A percentile compares a stretch with the other conserved stretches of the same genome.
These are phyloP conservation scores for Thecophora atra DNA, from an alignment of 2,888 invertebrate species.

Conservation along the genomic window DNA sequence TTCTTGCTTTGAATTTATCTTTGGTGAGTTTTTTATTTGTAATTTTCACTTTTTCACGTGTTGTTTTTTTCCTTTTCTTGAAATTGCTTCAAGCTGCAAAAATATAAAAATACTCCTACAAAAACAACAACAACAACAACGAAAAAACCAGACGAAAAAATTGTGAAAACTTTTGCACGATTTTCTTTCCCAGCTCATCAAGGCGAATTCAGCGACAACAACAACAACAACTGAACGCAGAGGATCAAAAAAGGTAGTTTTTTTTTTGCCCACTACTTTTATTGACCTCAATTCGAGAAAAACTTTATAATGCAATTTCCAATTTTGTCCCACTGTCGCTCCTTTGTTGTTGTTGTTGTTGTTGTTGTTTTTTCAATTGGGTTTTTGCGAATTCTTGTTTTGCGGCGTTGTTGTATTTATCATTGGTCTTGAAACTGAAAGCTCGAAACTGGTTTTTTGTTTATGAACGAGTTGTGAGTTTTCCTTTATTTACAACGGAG, in stretches of 20 bases:
- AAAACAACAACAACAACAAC: slow-evolving; percentile 15
- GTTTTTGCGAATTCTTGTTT: not conserved
- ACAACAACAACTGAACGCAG: not conserved
- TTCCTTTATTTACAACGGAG: too few relatives aligned
- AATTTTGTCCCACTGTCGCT: not conserved
- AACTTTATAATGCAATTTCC: not conserved
- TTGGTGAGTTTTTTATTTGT: too few relatives aligned
- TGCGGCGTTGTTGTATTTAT: too few relatives aligned
- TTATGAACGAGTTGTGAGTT: not conserved
- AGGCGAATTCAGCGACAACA: not conserved
- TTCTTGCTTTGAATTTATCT: too few relatives aligned
- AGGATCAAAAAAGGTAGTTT: not conserved
- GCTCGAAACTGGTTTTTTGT: slow-evolving; percentile 5
- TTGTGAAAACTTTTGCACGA: slow-evolving; percentile 22
- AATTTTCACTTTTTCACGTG: too few relatives aligned
- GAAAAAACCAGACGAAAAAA: slow-evolving; percentile 4
- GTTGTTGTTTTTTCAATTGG: not conserved
- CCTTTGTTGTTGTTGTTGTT: not conserved
- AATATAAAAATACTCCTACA: not conserved
- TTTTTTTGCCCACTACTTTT: not conserved
- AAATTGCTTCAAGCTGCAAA: not conserved
- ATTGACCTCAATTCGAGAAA: not conserved
- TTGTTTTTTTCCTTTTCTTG: too few relatives aligned
- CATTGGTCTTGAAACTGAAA: slow-evolving; percentile 26
- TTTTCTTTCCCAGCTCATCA: slow-evolving; percentile 23